Percentiles rank a stretch among this genome's conserved stretches.
Evolutionary conservation across 2,797 vertebrate genomes (phyloP).

Genomic region (Ibycter americanus): DNA sequence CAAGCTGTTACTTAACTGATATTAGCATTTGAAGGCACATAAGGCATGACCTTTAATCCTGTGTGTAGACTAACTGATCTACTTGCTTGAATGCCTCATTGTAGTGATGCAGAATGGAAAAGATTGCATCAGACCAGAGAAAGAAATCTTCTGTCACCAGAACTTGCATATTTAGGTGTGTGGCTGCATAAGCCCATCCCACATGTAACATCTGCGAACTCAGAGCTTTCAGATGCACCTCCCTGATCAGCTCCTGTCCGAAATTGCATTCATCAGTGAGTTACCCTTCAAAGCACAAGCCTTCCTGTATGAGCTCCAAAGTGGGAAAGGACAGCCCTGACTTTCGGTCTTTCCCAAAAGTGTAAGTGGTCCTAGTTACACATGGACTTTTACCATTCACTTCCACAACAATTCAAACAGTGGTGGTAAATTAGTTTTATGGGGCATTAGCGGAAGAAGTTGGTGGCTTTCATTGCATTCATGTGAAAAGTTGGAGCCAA

Average conservation of each 20-base stretch:
- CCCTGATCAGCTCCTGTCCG: not conserved
- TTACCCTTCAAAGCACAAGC: not conserved
- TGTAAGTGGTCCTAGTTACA: not conserved
- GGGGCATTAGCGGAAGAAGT: not conserved
- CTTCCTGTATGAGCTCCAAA: not conserved
- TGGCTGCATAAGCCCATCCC: not conserved
- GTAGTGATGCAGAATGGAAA: conserved; percentile 16
- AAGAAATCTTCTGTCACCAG: not conserved
- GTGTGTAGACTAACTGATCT: conserved; percentile 16
- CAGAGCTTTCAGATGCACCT: not conserved
- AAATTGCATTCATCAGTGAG: not conserved
- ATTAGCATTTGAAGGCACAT: conserved; percentile 43
- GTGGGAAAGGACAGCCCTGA: not conserved
- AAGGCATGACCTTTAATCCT: conserved; percentile 48
- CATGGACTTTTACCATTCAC: not conserved
- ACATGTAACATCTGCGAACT: not conserved
- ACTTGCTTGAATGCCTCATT: conserved; percentile 47
- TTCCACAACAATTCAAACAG: not conserved
- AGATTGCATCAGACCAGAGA: conserved; percentile 2
- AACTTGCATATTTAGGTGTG: not conserved
- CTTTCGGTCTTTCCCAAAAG: fast-evolving
- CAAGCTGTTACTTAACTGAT: conserved; percentile 46
- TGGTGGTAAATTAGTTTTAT: not conserved
- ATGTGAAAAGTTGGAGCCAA: not conserved
- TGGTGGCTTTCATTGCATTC: not conserved